phyloP scores from a whole-genome alignment of 2,797 vertebrate genomes.

The Choloepus didactylus region DNA sequence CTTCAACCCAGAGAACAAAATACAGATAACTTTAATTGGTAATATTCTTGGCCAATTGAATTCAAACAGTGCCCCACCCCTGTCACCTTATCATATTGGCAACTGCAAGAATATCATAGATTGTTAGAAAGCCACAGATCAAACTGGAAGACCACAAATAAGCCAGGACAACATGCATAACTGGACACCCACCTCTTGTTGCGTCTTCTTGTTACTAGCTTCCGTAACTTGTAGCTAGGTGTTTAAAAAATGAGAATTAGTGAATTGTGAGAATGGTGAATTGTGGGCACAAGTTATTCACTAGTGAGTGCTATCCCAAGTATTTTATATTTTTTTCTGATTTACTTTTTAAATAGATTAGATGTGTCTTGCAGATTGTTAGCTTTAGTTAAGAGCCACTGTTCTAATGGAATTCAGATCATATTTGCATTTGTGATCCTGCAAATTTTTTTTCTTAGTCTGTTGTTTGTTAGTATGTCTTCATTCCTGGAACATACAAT shows the following conservation, averaged over 20 bases:
- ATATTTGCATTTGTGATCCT: not conserved
- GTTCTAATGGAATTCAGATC: not conserved
- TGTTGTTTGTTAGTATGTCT: not conserved
- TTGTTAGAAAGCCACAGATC: too few relatives aligned
- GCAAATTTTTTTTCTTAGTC: not conserved
- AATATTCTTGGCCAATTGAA: not conserved
- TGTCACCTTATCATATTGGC: not conserved
- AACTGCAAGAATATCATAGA: not conserved
- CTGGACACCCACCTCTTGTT: not conserved
- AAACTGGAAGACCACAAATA: too few relatives aligned
- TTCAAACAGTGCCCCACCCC: not conserved
- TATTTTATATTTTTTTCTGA: not conserved
- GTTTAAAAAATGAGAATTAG: not conserved
- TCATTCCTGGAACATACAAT: not conserved
- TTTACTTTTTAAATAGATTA: slow-evolving; percentile 35
- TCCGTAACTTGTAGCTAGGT: not conserved
- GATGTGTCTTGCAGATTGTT: not conserved
- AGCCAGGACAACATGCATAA: not conserved
- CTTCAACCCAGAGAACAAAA: not conserved
- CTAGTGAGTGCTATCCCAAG: not conserved
- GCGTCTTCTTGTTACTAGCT: accelerated
- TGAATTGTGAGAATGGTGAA: not conserved
- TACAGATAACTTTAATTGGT: not conserved
- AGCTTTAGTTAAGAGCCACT: not conserved
- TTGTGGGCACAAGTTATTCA: not conserved